Evolutionary conservation across 2,888 invertebrate species (phyloP), one percentile per base, ranked within the genome.

Genomic region (Drosophila kuntzei): DNA sequence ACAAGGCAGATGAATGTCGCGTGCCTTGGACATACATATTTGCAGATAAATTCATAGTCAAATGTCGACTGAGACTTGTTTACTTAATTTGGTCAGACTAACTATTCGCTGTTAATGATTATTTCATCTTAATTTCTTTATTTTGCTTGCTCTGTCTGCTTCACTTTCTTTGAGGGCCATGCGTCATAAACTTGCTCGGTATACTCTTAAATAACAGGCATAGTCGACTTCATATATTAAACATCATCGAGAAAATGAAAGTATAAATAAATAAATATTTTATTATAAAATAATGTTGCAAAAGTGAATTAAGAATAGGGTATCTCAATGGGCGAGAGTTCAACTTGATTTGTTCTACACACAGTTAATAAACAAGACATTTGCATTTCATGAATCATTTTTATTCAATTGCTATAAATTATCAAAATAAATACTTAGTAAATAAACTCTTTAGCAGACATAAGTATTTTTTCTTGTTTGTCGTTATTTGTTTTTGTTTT

Each of bases 341-440:
- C 18, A 57, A 20, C 37, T 41, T 64, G 39, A 5, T 25, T 32
- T 53, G 18, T 8, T 22, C 9, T 22, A 18, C 1, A 32, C n/a
- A 1, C 9, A 53, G 12, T 55, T 8, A 50, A 58, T 14, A 12
- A 11, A 16, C 22, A 32, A n/a, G 12, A 14, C 39, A 39, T 67
- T 68, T 81, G 64, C 71, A 79, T 90, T 89, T 87, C 68, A 79
- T 90, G 90, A 90, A 90, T 86, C 76, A 64, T 79, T 82, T 89
- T 90, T 90, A 90, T 89, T 90, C 89, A 87, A 84, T 86, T 89
- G 86, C 87, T 80, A 76, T 78, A 90, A 76, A 82, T 84, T 89
- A 73, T 76, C 25, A 22, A 71, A 86, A 89, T 90, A 90, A 90
- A 84, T 89, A 87, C 89, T 80, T 90, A 89, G 65, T 77, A 76